These are phyloP conservation scores for Oscheius sp. DNA, from an alignment of 2,888 invertebrate species.

Conservation along the genomic window DNA sequence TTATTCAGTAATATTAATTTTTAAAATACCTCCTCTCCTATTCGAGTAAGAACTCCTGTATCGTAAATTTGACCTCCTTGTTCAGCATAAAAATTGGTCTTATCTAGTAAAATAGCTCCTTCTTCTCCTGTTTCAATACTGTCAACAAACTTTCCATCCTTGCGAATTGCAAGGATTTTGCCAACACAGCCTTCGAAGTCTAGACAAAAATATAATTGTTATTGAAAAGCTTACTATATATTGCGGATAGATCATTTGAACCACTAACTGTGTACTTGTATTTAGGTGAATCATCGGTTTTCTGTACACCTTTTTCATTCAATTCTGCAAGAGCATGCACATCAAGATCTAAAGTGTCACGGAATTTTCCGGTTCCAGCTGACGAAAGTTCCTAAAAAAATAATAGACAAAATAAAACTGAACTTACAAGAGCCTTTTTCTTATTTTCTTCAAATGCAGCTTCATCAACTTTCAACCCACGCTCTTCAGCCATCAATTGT, in stretches of 20 bases:
- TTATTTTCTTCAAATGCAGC: slow-evolving; percentile 88
- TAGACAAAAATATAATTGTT: slow-evolving; percentile 9
- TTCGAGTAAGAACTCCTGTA: slow-evolving; percentile 85
- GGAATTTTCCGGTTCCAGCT: slow-evolving; percentile 77
- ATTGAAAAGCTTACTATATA: slow-evolving; percentile 76
- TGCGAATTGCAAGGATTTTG: slow-evolving; percentile 81
- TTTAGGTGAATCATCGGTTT: slow-evolving; percentile 90
- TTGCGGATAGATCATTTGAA: slow-evolving; percentile 75
- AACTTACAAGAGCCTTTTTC: slow-evolving; percentile 78
- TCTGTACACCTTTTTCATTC: slow-evolving; percentile 77
- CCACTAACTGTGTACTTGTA: slow-evolving; percentile 82
- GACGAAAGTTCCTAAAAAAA: slow-evolving; percentile 80
- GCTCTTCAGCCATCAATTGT: slow-evolving; percentile 95
- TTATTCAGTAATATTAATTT: background rate
- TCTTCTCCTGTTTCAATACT: slow-evolving; percentile 84
- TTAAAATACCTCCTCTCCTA: slow-evolving; percentile 77
- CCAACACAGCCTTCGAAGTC: slow-evolving; percentile 68
- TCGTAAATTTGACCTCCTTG: slow-evolving; percentile 98
- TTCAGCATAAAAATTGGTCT: slow-evolving; percentile 95
- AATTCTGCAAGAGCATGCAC: slow-evolving; percentile 93
- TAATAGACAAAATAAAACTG: background rate
- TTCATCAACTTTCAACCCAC: slow-evolving; percentile 86
- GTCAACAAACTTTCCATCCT: slow-evolving; percentile 83
- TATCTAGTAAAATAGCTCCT: slow-evolving; percentile 88
- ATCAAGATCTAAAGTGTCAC: slow-evolving; percentile 82